A percentile compares a stretch with the other conserved stretches of the same genome.
phyloP scores from a whole-genome alignment of 2,888 invertebrate species.

The Catocala sponsa region DNA sequence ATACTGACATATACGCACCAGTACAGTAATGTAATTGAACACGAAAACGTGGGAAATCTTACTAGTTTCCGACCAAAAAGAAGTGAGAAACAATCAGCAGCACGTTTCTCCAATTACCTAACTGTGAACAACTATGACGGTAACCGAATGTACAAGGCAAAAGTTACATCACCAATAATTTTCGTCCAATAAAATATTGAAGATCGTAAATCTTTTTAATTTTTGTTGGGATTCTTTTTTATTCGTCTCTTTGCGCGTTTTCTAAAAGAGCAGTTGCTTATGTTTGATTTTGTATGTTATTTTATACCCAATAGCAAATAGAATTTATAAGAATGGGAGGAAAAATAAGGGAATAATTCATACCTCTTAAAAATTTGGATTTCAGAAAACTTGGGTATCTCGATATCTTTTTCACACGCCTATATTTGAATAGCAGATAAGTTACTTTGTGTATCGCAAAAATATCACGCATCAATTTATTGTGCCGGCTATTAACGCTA shows the following conservation, averaged over 20 bases:
- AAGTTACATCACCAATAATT: not conserved
- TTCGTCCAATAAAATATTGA: not conserved
- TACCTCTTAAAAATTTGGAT: no score
- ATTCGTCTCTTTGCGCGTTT: not conserved
- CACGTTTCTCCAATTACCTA: conserved; percentile 24
- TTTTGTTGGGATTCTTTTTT: not conserved
- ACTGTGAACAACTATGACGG: conserved; percentile 1
- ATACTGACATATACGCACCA: conserved; percentile 3
- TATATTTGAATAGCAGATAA: no score
- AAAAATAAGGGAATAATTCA: no score
- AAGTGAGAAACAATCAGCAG: conserved; percentile 17
- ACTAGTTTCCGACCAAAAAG: conserved; percentile 14
- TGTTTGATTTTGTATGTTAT: no score
- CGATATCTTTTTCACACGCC: no score
- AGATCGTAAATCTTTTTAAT: not conserved
- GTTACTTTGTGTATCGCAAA: no score
- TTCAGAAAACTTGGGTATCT: no score
- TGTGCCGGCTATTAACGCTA: no score
- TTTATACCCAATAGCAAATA: no score
- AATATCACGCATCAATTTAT: no score
- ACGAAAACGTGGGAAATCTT: conserved; percentile 21
- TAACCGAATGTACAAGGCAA: not conserved
- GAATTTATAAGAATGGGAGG: no score
- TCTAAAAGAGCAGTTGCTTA: no score
- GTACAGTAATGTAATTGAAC: conserved; percentile 20